Base-by-base conservation (phyloP, 2,888 invertebrate genomes). In the Caenorhabditis sulstoni region DNA sequence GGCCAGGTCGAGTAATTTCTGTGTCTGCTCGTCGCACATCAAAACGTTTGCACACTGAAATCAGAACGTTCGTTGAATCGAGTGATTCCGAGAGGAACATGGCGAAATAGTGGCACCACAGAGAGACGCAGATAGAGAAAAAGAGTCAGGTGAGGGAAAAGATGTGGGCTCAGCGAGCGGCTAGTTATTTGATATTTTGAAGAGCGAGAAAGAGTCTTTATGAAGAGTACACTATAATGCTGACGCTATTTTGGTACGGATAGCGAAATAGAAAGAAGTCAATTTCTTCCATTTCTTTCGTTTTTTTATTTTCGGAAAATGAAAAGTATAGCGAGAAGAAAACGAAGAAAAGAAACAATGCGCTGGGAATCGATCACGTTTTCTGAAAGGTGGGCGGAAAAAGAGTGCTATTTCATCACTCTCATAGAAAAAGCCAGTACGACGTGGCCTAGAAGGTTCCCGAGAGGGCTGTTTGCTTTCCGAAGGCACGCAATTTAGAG, bases 11-110 rank as follows among this genome's bases (percentile, higher is more conserved):
- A 80, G 76, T 61, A 80, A 47, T 18, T 80, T 71, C 22, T 73
- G 65, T 12, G 76, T 71, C 58, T 80, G 80, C 65, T 80, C 76
- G 67, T 80, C 80, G 52, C 80, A 80, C 80, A 80, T 80, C 47
- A 23, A 53, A 45, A 50, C 5, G 20, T 47, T 29, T 29, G 29
- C 52, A 41, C 45, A 35, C 45, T 53, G 20, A 52, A 55, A 41
- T 44, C 44, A 20, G 35, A 29, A 29, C 50, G 16, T 39, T 49
- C 3, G n/a, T 47, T 37, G 45, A 53, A 29, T 29, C 41, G 3
- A 61, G 52, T 50, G 41, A 50, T 68, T 44, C 20, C 20, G 16
- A 18, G n/a, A 58, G 22, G 29, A 49, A 41, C 11, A 29, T 44
- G 41, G 22, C 55, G 22, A 73, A 39, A 57, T 41, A 62, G 73